These are phyloP conservation scores for Coregonus sp. DNA, from an alignment of 2,797 vertebrate species.

Conservation along the genomic window DNA sequence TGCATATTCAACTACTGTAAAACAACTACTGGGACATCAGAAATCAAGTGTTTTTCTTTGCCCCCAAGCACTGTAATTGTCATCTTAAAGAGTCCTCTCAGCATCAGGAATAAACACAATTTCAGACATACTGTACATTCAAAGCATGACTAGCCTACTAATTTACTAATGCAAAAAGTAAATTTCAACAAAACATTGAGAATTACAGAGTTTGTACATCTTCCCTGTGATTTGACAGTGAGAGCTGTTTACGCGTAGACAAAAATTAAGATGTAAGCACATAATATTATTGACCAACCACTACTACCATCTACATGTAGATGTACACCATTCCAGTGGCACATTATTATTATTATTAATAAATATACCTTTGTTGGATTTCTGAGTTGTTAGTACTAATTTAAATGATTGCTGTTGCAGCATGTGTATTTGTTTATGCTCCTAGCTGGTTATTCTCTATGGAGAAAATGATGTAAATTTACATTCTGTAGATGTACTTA, in stretches of 20 bases:
- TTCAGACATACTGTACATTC: slow-evolving; percentile 4
- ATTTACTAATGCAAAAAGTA: not conserved
- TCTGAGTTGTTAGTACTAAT: slow-evolving; percentile 59
- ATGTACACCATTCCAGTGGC: slow-evolving; percentile 51
- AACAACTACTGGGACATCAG: slow-evolving; percentile 5
- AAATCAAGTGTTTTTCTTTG: slow-evolving; percentile 14
- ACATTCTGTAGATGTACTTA: slow-evolving; percentile 56
- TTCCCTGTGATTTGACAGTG: not conserved
- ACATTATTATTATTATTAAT: slow-evolving; percentile 45
- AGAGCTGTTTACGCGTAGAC: not conserved
- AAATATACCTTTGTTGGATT: slow-evolving; percentile 23
- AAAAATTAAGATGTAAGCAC: slow-evolving; percentile 10
- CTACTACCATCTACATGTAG: slow-evolving; percentile 38
- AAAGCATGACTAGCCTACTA: not conserved
- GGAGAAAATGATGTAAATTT: slow-evolving; percentile 68
- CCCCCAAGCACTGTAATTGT: not conserved
- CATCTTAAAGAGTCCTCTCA: not conserved
- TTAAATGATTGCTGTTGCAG: slow-evolving; percentile 65
- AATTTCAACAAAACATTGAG: not conserved
- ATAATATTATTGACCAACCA: slow-evolving; percentile 42
- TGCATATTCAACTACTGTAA: not conserved
- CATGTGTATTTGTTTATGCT: slow-evolving; percentile 66
- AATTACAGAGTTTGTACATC: not conserved
- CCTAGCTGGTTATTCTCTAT: slow-evolving; percentile 68
- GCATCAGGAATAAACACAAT: not conserved